Percentiles rank a stretch among this genome's conserved stretches.
phyloP scores from a whole-genome alignment of 2,113 vertebrate species.

The Procapra przewalskii region DNA sequence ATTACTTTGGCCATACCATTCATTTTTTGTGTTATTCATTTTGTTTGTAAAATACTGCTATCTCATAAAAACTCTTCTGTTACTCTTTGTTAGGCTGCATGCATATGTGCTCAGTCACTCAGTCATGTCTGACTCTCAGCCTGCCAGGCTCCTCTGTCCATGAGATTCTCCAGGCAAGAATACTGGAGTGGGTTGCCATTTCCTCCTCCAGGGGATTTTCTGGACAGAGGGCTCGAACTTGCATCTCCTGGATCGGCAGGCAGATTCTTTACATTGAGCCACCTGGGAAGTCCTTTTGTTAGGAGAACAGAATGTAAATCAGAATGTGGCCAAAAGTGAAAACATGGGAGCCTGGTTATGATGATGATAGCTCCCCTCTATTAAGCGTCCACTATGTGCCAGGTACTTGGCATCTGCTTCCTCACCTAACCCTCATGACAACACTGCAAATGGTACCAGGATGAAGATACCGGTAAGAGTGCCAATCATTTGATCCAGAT shows the following conservation, averaged over 20 bases:
- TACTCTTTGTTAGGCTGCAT: neutral
- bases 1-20: neutral
- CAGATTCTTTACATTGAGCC: neutral
- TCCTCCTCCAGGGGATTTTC: neutral
- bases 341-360: neutral
- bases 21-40: slow-evolving; percentile 1
- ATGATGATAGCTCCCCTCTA: neutral
- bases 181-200: neutral
- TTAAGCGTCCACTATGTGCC: neutral
- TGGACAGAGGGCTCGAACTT: neutral
- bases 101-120: neutral
- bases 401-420: neutral
- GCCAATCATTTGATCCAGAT: neutral
- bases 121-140: neutral
- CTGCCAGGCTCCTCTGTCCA: neutral
- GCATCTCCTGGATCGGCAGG: neutral
- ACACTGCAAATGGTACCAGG: neutral
- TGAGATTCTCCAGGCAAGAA: neutral
- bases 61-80: neutral
- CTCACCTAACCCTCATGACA: neutral
- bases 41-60: neutral
- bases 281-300: neutral
- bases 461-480: neutral
- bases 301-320: neutral
- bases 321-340: neutral